Evolutionary conservation across 1,140 invertebrate genomes (phyloP), one percentile per base, ranked within the genome.

Genomic region (Drosophila willistoni): DNA sequence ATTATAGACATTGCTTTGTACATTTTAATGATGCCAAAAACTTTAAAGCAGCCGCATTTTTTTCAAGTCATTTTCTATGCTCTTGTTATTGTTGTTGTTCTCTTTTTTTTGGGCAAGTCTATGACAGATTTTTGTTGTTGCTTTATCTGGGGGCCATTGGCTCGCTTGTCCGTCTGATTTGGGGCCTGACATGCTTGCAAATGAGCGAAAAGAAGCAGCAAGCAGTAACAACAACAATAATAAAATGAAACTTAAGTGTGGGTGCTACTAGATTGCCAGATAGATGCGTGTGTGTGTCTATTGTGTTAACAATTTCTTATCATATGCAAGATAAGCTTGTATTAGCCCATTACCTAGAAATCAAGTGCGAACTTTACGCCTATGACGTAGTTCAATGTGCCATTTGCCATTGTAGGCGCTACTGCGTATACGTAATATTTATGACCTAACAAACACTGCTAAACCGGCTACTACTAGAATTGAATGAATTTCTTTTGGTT

Each of bases 21-120:
- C 83, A 87, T 87, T 87, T 87, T 87, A 87, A 87, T 87, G 83
- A 87, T 87, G 83, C 71, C 83, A 83, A 73, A 57, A 69, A 85
- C 82, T 85, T 85, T 86, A 75, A 85, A 85, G 81, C 81, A 68
- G 82, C 81, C 81, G 81, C 82, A 77, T 77, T 67, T 77, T 67
- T 67, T 66, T 83, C n/a, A 80, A 86, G 79, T 86, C 77, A 86
- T 85, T 85, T 85, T 72, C 82, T 84, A 36, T 71, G 71, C 51
- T 69, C 19, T 64, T 73, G 64, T 39, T 64, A 19, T 19, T 57
- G 65, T 34, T 57, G 65, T 34, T 70, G 56, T 72, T 68, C 66
- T 62, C 64, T 73, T 81, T 89, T 73, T 73, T 82, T 73, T 82
- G 78, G 81, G 83, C 83, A 85, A 73, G 84, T 86, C 82, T 86